Base-by-base conservation (phyloP, 37 sponge, comb jelly and placozoan genomes). In the Halisarca cf. caerulea region DNA sequence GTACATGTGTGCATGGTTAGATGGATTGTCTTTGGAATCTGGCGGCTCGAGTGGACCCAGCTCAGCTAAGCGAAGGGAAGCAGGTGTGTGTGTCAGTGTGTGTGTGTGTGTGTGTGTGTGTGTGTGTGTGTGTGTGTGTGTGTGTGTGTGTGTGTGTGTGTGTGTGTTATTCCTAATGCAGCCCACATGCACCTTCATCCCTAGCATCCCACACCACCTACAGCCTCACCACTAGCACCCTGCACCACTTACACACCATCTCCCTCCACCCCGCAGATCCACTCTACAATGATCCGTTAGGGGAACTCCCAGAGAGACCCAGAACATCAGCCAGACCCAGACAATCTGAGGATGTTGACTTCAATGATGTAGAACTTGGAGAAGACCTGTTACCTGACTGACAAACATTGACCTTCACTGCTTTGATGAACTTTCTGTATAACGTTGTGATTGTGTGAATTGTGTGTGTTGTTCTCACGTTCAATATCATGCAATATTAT, bases 261-360 rank as follows among this genome's bases (percentile, higher is more conserved):
- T 8, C 66, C 6, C 82, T 17, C 40, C n/a, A 38, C 35, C 36
- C 4, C 21, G 53, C 82, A 91, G 97, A 97, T 80, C 78, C 89
- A 15, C 69, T 78, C 47, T 98, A 98, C 66, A 59, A 72, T 57
- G 99, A 98, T 88, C 99, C 99, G 0, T 72, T 98, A 30, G 96
- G 94, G 25, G 96, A 91, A 0, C 51, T 94, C 17, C 99, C 96
- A 15, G 84, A 91, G 27, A 47, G 94, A 84, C 96, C 96, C 6
- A 84, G 80, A 69, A 96, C 96, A 40, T 84, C 92, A 0, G 91
- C 93, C 20, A 53, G 87, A 37, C 79, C 79, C 14, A 78, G 47
- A 68, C 82, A 53, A 18, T 83, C 44, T 0, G 86, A 88, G 9
- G 99, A 98, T 25, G 82, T 89, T 68, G 94, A 91, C 58, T 95